Percentiles rank a stretch among this genome's conserved stretches.
These are phyloP conservation scores for Naso thynnoides DNA, from an alignment of 2,797 vertebrate genomes.

Conservation along the genomic window DNA sequence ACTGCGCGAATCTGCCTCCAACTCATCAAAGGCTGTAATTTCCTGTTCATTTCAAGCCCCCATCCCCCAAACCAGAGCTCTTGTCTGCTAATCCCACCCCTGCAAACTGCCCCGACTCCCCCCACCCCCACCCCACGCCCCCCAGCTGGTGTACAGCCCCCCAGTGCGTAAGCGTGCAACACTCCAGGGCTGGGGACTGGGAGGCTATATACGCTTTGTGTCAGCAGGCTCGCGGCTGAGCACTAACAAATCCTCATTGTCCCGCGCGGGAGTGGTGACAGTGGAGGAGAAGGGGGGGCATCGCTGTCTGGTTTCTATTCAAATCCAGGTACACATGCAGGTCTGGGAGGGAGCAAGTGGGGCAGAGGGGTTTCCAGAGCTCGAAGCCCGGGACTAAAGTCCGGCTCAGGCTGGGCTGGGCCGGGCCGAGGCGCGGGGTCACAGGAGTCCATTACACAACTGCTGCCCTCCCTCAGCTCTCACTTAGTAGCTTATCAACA, in stretches of 20 bases:
- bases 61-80: constrained; percentile 86
- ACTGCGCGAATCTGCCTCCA: constrained; percentile 86
- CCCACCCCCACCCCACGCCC: constrained; percentile 53
- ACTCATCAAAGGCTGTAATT: constrained; percentile 95
- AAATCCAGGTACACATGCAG: constrained; percentile 93
- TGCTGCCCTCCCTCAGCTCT: constrained; percentile 19
- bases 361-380: constrained; percentile 33
- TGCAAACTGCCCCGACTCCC: constrained; percentile 64
- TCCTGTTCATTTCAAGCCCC: constrained; percentile 91
- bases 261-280: constrained; percentile 88
- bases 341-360: constrained; percentile 47
- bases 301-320: constrained; percentile 98
- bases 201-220: constrained; percentile 89
- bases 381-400: constrained; percentile 72
- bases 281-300: constrained; percentile 77
- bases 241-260: constrained; percentile 98
- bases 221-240: constrained; percentile 90
- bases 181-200: constrained; percentile 63
- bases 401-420: constrained; percentile 31
- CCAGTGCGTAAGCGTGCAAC: constrained; percentile 73
- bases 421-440: constrained; percentile 4
- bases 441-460: constrained; percentile 58
- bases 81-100: constrained; percentile 90
- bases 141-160: constrained; percentile 81
- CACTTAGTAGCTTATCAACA: constrained; percentile 46